Conservation (phyloP, 2,113 vertebrate genomes). For the Carassius carassius region DNA sequence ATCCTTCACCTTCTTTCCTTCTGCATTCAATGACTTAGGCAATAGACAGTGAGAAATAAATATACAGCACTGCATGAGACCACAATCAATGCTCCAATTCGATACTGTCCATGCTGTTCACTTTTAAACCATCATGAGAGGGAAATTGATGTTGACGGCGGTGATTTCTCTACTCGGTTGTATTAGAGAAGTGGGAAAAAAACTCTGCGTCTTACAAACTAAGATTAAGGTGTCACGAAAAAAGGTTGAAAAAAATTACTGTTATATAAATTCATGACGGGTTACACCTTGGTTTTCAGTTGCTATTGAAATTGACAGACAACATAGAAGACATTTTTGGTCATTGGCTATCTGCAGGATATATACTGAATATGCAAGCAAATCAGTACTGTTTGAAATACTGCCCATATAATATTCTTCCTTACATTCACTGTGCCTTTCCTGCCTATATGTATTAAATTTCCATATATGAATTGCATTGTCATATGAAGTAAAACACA, state of each 20-base stretch:
- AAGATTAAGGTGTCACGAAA: not conserved
- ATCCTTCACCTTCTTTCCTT: conserved; percentile 11
- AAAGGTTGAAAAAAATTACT: not conserved
- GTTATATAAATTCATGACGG: not conserved
- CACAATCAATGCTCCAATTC: conserved; percentile 22
- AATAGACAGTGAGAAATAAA: not conserved
- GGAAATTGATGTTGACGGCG: conserved; percentile 12
- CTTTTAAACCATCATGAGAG: not conserved
- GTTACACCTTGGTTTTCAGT: not conserved
- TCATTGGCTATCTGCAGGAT: not conserved
- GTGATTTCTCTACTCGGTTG: not conserved
- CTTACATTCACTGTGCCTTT: not conserved
- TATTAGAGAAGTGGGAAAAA: not conserved
- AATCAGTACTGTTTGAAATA: not conserved
- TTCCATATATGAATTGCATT: too few species aligned
- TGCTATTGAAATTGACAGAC: not conserved
- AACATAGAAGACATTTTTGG: not conserved
- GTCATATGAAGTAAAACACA: too few species aligned
- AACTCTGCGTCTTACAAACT: not conserved
- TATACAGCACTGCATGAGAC: not conserved
- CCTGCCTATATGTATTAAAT: too few species aligned
- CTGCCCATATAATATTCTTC: not conserved
- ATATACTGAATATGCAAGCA: not conserved
- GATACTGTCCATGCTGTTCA: not conserved
- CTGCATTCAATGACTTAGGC: not conserved